Conservation (phyloP, 2,797 vertebrate species). For the Epinephelus coioides region DNA sequence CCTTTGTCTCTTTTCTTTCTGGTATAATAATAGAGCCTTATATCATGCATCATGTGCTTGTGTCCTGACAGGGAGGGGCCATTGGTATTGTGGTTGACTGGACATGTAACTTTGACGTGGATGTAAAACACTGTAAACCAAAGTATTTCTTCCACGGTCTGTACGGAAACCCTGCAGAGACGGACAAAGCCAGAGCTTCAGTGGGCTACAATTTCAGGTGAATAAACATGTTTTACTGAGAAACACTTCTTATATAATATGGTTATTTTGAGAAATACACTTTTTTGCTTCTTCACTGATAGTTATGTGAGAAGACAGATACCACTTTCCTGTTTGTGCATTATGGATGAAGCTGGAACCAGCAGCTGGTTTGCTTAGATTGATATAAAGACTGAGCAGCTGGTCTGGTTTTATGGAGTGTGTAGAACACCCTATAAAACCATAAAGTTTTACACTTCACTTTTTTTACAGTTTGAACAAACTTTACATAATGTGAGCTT, state of each 20-base stretch:
- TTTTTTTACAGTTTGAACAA: background rate
- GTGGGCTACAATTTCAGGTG: slow-evolving; percentile 97
- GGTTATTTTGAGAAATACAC: background rate
- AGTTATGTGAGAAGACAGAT: background rate
- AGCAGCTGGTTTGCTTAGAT: background rate
- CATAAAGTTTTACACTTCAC: background rate
- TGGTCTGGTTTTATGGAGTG: background rate
- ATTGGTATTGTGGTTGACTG: slow-evolving; percentile 95
- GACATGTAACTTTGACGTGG: slow-evolving; percentile 93
- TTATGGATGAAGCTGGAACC: background rate
- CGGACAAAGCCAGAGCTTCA: slow-evolving; percentile 81
- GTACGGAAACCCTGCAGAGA: slow-evolving; percentile 86
- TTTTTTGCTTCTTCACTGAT: background rate
- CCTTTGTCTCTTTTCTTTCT: slow-evolving; percentile 3
- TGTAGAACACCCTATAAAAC: background rate
- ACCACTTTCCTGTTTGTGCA: background rate
- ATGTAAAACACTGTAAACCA: slow-evolving; percentile 88
- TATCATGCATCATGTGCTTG: slow-evolving; percentile 2
- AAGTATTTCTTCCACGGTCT: slow-evolving; percentile 92
- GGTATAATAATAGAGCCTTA: background rate
- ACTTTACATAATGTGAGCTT: background rate
- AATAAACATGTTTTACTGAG: background rate
- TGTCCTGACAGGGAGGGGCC: slow-evolving; percentile 89
- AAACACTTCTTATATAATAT: background rate
- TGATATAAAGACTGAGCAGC: background rate